These are phyloP conservation scores for Drosophila willistoni DNA, from an alignment of 1,140 invertebrate species.

Conservation along the genomic window DNA sequence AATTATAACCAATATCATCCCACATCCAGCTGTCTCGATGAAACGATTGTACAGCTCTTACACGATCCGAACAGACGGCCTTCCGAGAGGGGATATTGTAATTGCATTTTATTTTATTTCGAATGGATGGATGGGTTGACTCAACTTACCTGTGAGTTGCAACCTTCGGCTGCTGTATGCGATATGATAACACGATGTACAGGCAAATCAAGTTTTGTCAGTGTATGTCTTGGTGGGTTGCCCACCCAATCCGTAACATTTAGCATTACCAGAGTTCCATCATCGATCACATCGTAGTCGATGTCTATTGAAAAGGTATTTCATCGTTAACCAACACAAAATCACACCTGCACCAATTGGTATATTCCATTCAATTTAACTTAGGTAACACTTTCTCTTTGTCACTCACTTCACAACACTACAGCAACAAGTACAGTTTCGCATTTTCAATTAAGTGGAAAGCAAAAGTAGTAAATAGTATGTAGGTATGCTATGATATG, in stretches of 20 bases:
- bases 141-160: slow-evolving; percentile 82
- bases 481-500: neutral
- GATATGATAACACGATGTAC: slow-evolving; percentile 84
- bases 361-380: slow-evolving; percentile 82
- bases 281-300: slow-evolving; percentile 42
- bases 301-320: slow-evolving; percentile 30
- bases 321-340: neutral
- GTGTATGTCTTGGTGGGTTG: slow-evolving; percentile 82
- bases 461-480: neutral
- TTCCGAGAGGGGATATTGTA: slow-evolving; percentile 23
- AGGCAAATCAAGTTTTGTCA: slow-evolving; percentile 82
- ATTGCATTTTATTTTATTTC: neutral
- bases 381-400: slow-evolving; percentile 56
- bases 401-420: slow-evolving; percentile 61
- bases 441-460: neutral
- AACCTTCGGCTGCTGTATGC: slow-evolving; percentile 84
- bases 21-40: slow-evolving; percentile 88
- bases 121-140: neutral
- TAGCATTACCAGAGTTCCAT: slow-evolving; percentile 52
- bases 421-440: slow-evolving; percentile 9
- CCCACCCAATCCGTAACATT: slow-evolving; percentile 85
- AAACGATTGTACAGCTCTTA: slow-evolving; percentile 87
- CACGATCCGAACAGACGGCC: slow-evolving; percentile 84
- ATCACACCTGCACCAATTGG: neutral
- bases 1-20: slow-evolving; percentile 88